Conservation (phyloP, 1,140 invertebrate species). For the Pseudomyrmex concolor region DNA sequence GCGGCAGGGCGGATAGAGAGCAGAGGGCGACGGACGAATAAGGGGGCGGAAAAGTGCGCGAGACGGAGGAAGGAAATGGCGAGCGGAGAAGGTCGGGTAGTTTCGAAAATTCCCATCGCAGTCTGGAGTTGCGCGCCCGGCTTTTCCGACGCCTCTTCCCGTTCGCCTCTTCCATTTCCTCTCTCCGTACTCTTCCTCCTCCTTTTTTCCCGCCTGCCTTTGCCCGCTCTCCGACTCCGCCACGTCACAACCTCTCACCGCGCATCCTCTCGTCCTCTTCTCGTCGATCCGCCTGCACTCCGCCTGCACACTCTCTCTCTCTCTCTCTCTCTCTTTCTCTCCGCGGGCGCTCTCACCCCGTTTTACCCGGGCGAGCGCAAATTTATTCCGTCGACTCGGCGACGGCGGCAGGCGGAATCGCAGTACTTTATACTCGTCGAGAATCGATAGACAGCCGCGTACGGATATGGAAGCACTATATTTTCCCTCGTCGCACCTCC, state of each 20-base stretch:
- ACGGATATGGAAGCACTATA: slow-evolving; percentile 81
- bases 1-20: slow-evolving; percentile 10
- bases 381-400: slow-evolving; percentile 83
- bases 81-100: slow-evolving; percentile 46
- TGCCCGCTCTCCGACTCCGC: slow-evolving; percentile 41
- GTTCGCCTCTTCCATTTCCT: slow-evolving; percentile 76
- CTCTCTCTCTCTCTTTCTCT: slow-evolving; percentile 30
- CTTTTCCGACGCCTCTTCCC: slow-evolving; percentile 76
- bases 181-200: slow-evolving; percentile 54
- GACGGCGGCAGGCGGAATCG: slow-evolving; percentile 78
- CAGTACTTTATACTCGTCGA: slow-evolving; percentile 82
- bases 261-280: slow-evolving; percentile 27
- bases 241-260: too few relatives aligned
- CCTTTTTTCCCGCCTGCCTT: slow-evolving; percentile 55
- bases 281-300: slow-evolving; percentile 1
- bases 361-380: slow-evolving; percentile 80
- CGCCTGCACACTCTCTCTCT: slow-evolving; percentile 1
- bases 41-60: slow-evolving; percentile 47
- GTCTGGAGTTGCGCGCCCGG: slow-evolving; percentile 64
- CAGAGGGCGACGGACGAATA: slow-evolving; percentile 49
- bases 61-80: slow-evolving; percentile 51
- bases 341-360: slow-evolving; percentile 61
- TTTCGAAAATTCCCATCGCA: slow-evolving; percentile 75
- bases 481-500: slow-evolving; percentile 78
- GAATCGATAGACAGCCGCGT: slow-evolving; percentile 83